Percentiles rank a stretch among this genome's conserved stretches.
These are phyloP conservation scores for Vanessa atalanta DNA, from an alignment of 1,140 invertebrate species.

Conservation along the genomic window DNA sequence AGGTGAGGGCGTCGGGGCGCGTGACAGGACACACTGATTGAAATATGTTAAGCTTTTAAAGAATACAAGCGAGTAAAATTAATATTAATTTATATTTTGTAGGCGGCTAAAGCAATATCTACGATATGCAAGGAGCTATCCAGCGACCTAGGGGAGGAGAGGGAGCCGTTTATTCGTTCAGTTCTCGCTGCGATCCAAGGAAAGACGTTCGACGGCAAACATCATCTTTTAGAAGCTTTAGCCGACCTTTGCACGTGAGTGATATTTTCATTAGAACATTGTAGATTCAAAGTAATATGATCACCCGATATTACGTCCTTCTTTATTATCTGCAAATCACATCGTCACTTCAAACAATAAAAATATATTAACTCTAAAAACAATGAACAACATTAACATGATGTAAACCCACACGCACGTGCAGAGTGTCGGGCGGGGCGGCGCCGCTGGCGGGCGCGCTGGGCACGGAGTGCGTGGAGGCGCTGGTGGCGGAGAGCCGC, in stretches of 20 bases:
- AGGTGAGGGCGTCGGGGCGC: background rate
- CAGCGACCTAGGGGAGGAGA: conserved; percentile 83
- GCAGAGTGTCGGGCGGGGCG: conserved; percentile 66
- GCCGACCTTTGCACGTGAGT: conserved; percentile 88
- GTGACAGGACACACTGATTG: no score
- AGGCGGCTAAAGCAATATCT: conserved; percentile 90
- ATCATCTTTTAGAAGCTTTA: conserved; percentile 88
- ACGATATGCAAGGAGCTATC: conserved; percentile 90
- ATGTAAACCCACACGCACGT: no score
- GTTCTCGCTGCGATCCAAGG: conserved; percentile 88
- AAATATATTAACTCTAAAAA: no score
- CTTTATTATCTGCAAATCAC: background rate
- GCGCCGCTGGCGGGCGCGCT: conserved; percentile 62
- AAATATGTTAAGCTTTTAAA: no score
- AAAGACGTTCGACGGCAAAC: conserved; percentile 94
- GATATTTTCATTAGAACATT: background rate
- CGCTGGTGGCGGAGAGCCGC: conserved; percentile 88
- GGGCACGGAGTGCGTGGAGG: conserved; percentile 82
- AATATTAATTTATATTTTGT: conserved; percentile 27
- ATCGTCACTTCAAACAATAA: background rate
- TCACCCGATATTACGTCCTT: no score
- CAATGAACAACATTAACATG: no score
- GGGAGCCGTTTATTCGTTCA: conserved; percentile 85
- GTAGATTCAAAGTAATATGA: background rate
- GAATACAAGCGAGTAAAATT: no score